Base-by-base conservation (phyloP, 2,888 invertebrate genomes). In the Nasonovia ribisnigri region DNA sequence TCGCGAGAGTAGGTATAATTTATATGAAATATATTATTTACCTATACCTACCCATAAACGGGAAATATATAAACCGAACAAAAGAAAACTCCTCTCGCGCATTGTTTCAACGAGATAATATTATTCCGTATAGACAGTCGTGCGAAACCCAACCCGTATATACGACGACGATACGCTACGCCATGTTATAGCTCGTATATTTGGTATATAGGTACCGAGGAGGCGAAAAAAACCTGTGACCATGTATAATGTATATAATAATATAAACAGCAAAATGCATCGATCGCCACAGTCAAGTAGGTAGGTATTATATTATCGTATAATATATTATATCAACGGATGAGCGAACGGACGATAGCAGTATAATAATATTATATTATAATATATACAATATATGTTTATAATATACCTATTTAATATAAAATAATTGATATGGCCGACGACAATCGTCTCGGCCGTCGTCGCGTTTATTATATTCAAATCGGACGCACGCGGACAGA, bases 381-480 rank as follows among this genome's bases (percentile, higher is more conserved):
- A 36, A 90, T 36, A 90, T 87, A 48, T 77, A 67, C 67, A 67
- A 67, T 67, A 67, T 77, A 48, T 87, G 48, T 48, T 88, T 86
- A 86, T 86, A 86, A 29, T 57, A 88, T 42, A 29, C 67, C 46
- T 42, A 51, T 29, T 60, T 43, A 20, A 90, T 26, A 36, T 26
- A 84, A 90, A 91, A 92, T 93, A 93, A 93, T 93, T 93, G 89
- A 89, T 93, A 93, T 90, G 93, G 93, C 93, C 93, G 93, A 93
- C 93, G 93, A 93, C 93, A 93, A 93, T 93, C 89, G 93, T 67
- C 92, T 43, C 54, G 86, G 6, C 86, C 77, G 77, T 29, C 86
- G 91, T 91, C 84, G 91, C 84, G 89, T 86, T 92, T 88, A 90
- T 86, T 84, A 93, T 93, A 93, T 90, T 93, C 86, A 93, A 93